Evolutionary conservation across 1,140 invertebrate species (phyloP), one percentile per base, ranked within the genome.

Genomic region (Cotesia vestalis): DNA sequence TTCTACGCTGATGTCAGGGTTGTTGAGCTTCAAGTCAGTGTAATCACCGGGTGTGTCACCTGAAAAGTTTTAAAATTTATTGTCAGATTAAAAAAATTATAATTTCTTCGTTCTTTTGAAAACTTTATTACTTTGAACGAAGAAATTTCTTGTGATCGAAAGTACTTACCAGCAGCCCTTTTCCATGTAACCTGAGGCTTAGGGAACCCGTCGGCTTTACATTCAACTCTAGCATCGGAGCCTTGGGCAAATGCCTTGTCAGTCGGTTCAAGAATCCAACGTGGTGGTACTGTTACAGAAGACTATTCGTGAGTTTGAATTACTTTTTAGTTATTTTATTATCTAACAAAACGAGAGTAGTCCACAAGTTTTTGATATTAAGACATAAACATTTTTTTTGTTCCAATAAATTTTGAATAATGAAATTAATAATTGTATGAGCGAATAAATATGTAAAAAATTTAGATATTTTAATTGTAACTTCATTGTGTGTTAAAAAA

Each of bases 161-260:
- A 9, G 12, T 68, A 81, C 83, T 85, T 90, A 96, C 95, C 95
- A 89, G 94, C 93, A 84, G 95, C 95, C 89, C 94, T 95, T 88
- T 97, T 98, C 97, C 97, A 98, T 75, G 94, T 94, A 12, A 98
- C 94, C 81, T 92, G 91, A 66, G 96, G 96, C 87, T 94, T 94
- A 35, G 96, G 97, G 86, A 96, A 97, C 74, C 97, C 96, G 87
- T 96, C 94, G 80, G 96, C 95, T 90, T 96, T 96, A 87, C 96
- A 98, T 90, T 98, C 95, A 77, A 98, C 92, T 82, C 94, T 92
- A 71, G 96, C 95, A 86, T 95, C 94, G 77, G 94, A 94, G 66
- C 94, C 94, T 87, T 98, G 94, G 77, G 96, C 95, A 87, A 98
- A 97, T 82, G 94, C 95, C 88, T 97, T 96, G 83, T 98, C 95